Conservation (phyloP, 2,113 vertebrate genomes). For the Phalacrocorax aristotelis region DNA sequence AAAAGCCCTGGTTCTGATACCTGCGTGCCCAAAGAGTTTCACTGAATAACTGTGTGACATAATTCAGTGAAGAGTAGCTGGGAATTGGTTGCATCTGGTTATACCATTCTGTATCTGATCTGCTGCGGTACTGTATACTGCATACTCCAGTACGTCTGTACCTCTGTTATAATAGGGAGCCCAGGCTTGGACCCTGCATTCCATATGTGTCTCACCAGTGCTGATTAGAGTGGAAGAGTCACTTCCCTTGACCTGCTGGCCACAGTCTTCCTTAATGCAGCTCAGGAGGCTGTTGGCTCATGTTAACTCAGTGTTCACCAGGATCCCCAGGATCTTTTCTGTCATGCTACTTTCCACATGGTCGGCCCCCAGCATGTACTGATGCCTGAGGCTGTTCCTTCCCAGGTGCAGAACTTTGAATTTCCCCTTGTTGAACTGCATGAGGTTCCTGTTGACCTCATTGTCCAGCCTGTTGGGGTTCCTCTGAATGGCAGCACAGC, state of each 20-base stretch:
- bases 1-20: background rate
- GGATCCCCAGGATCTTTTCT: no score
- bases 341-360: no score
- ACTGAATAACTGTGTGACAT: background rate
- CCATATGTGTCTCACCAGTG: no score
- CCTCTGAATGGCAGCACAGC: background rate
- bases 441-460: background rate
- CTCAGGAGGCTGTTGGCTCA: no score
- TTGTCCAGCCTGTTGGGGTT: background rate
- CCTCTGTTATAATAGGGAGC: no score
- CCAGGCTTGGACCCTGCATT: no score
- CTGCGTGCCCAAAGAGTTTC: rapidly evolving
- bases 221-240: no score
- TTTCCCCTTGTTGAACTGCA: background rate
- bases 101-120: background rate
- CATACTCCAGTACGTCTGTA: no score
- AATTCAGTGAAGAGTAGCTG: background rate
- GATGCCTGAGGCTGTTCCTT: background rate
- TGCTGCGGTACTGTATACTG: background rate
- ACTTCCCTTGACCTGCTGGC: no score
- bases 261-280: no score
- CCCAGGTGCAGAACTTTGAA: background rate
- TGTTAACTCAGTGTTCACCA: no score
- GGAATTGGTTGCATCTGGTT: background rate
- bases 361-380: no score